A percentile compares a stretch with the other conserved stretches of the same genome.
phyloP scores from a whole-genome alignment of 2,797 vertebrate genomes.

The Sus cebifrons region DNA sequence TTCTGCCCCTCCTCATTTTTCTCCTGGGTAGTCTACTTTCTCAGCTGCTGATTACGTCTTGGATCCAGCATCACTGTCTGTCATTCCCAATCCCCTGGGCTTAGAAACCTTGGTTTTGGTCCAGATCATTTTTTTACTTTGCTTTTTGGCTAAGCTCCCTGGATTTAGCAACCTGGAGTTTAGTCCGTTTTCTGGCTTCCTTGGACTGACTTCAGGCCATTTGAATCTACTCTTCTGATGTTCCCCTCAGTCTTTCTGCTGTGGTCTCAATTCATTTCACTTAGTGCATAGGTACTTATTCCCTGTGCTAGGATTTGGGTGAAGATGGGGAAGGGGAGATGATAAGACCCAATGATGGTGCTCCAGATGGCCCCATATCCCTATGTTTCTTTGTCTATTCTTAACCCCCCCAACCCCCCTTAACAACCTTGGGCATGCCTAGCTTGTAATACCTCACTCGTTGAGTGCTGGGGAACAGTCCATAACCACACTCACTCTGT shows the following conservation, averaged over 20 bases:
- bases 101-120: conserved; percentile 33
- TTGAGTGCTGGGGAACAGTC: neutral
- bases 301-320: neutral
- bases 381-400: neutral
- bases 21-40: neutral
- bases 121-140: conserved; percentile 1
- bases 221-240: conserved; percentile 8
- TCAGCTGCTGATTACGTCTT: neutral
- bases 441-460: neutral
- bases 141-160: conserved; percentile 44
- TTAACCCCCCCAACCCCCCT: too few relatives aligned
- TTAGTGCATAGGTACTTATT: neutral
- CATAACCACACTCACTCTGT: neutral
- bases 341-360: neutral
- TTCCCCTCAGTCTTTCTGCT: neutral
- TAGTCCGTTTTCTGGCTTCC: conserved; percentile 7
- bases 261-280: neutral
- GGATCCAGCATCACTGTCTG: neutral
- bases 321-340: neutral
- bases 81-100: neutral
- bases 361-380: neutral
- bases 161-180: conserved; percentile 15
- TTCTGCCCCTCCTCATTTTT: neutral
- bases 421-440: neutral
- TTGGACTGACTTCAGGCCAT: neutral